A percentile compares a stretch with the other conserved stretches of the same genome.
phyloP scores from a whole-genome alignment of 2,797 vertebrate species.

The Peromyscus eremicus region DNA sequence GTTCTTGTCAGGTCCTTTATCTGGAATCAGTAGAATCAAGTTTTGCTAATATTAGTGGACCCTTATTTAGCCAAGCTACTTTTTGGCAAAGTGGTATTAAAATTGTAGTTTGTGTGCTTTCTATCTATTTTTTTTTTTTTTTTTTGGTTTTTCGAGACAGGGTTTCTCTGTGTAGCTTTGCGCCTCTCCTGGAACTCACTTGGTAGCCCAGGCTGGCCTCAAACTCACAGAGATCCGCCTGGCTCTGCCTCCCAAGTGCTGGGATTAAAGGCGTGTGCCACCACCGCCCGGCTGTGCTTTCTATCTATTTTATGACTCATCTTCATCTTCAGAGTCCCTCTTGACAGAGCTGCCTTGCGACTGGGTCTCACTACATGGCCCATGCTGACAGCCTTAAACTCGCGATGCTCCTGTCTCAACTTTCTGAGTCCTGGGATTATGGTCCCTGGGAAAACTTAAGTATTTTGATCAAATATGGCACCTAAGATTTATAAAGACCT shows the following conservation, averaged over 20 bases:
- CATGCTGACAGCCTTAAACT: neutral
- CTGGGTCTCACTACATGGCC: neutral
- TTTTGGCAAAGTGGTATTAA: slow-evolving; percentile 30
- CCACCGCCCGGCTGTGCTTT: no score
- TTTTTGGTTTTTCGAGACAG: no score
- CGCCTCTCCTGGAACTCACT: no score
- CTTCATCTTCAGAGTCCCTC: neutral
- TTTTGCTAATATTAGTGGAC: slow-evolving; percentile 23
- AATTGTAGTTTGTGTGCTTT: neutral
- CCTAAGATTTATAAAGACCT: neutral
- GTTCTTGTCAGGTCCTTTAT: neutral
- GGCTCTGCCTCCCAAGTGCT: no score
- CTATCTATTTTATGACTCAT: neutral
- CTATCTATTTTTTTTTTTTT: neutral
- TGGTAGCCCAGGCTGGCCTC: no score
- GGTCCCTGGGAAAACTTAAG: neutral
- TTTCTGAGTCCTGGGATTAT: neutral
- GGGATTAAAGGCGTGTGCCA: no score
- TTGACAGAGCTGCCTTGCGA: neutral
- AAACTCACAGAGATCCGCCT: no score
- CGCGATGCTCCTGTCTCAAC: neutral
- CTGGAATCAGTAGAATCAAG: neutral
- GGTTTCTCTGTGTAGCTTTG: no score
- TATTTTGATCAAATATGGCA: neutral
- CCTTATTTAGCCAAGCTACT: neutral